These are phyloP conservation scores for Eupithecia abbreviata DNA, from an alignment of 2,888 invertebrate genomes.

Conservation along the genomic window DNA sequence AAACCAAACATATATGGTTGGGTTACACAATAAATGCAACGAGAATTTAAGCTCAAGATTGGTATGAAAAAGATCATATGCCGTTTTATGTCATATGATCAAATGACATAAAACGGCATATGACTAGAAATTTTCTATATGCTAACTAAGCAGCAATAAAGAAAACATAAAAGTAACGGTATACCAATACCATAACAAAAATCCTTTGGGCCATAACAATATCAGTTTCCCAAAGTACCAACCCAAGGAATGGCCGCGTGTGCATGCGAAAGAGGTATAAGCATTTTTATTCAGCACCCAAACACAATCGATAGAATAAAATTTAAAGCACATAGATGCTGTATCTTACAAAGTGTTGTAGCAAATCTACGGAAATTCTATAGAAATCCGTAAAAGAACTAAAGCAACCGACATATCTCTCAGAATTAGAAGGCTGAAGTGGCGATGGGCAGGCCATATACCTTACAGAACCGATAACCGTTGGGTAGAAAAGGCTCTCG, in stretches of 20 bases:
- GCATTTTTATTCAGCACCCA: conserved; percentile 37
- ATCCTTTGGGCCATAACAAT: conserved; percentile 39
- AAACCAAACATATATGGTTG: no score
- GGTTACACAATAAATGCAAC: no score
- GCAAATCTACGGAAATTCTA: neutral
- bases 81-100: no score
- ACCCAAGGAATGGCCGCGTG: conserved; percentile 30
- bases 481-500: no score
- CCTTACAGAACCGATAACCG: no score
- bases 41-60: neutral
- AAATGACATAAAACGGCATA: neutral
- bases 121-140: neutral
- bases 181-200: conserved; percentile 25
- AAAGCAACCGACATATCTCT: no score
- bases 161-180: conserved; percentile 25
- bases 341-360: neutral
- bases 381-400: no score
- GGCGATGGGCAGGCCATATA: no score
- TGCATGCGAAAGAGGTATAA: conserved; percentile 28
- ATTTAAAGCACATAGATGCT: neutral
- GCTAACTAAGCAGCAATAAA: conserved; percentile 15
- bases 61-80: no score
- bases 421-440: no score
- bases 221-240: conserved; percentile 35
- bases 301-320: conserved; percentile 13